A percentile compares a stretch with the other conserved stretches of the same genome.
phyloP scores from a whole-genome alignment of 2,888 invertebrate genomes.

The Cryptus viduatorius region DNA sequence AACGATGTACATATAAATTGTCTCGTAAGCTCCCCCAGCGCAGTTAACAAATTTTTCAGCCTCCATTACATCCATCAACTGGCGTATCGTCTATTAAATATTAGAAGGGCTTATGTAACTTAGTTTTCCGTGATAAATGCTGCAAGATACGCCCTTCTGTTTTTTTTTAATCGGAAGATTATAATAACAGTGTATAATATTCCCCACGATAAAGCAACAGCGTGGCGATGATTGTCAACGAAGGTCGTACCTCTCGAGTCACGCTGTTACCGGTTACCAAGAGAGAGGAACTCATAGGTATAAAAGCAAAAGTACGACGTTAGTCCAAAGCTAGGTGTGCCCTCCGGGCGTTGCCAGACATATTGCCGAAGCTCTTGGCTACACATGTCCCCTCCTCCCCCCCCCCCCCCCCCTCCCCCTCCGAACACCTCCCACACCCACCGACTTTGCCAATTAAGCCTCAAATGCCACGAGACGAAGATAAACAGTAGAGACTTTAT shows the following conservation, averaged over 20 bases:
- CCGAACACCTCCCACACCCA: slow-evolving; percentile 4
- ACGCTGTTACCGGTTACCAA: neutral
- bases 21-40: slow-evolving; percentile 40
- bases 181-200: slow-evolving; percentile 8
- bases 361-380: slow-evolving; percentile 29
- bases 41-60: slow-evolving; percentile 47
- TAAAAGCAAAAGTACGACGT: slow-evolving; percentile 30
- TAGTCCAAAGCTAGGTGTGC: slow-evolving; percentile 54
- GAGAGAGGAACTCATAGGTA: slow-evolving; percentile 7
- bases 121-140: no score
- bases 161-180: no score
- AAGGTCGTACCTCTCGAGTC: slow-evolving; percentile 41
- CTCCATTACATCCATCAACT: neutral
- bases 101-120: no score
- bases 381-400: neutral
- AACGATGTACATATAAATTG: slow-evolving; percentile 62
- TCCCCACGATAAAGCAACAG: slow-evolving; percentile 13
- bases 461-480: slow-evolving; percentile 46
- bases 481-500: slow-evolving; percentile 45
- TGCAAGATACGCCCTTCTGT: no score
- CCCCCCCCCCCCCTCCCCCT: neutral
- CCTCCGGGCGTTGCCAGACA: slow-evolving; percentile 63
- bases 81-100: no score
- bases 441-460: slow-evolving; percentile 49
- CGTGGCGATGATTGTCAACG: slow-evolving; percentile 34